A percentile compares a stretch with the other conserved stretches of the same genome.
phyloP scores from a whole-genome alignment of 30 jellyfish, hydroid and myxozoan species.

The Hydra vulgaris region DNA sequence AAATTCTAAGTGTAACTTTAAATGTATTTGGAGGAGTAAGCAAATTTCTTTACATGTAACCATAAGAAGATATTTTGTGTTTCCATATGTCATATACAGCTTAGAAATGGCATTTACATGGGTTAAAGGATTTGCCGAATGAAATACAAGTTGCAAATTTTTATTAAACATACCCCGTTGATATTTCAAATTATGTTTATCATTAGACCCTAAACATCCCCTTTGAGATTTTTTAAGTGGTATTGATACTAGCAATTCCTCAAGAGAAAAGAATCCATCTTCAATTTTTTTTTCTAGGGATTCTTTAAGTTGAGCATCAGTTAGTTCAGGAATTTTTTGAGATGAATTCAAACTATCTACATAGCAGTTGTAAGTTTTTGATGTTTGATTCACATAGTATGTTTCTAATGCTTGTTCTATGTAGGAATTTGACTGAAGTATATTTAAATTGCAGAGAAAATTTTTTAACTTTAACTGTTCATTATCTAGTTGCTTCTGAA shows the following conservation, averaged over 20 bases:
- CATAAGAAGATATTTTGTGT: constrained; percentile 3
- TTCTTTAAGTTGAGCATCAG: constrained; percentile 44
- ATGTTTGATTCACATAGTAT: background rate
- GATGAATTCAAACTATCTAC: constrained; percentile 1
- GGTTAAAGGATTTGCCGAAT: constrained; percentile 16
- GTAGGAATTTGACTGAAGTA: background rate
- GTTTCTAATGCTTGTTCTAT: background rate
- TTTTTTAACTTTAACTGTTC: background rate
- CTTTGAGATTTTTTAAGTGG: background rate
- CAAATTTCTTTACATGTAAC: constrained; percentile 2
- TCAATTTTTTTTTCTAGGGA: constrained; percentile 41
- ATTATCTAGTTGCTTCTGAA: background rate
- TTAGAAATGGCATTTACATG: background rate
- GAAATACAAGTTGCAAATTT: constrained; percentile 8
- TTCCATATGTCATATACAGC: background rate
- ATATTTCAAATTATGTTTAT: no score
- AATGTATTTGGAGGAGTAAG: background rate
- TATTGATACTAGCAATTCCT: background rate
- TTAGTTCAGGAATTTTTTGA: constrained; percentile 34
- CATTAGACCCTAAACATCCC: no score
- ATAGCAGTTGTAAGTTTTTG: background rate
- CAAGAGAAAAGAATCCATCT: constrained; percentile 16
- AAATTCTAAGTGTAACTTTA: constrained; percentile 19
- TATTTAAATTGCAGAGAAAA: background rate
- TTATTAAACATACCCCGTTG: constrained; percentile 7